Evolutionary conservation across 2,113 vertebrate genomes (phyloP), one percentile per base, ranked within the genome.

Genomic region (Boleophthalmus pectinirostris): DNA sequence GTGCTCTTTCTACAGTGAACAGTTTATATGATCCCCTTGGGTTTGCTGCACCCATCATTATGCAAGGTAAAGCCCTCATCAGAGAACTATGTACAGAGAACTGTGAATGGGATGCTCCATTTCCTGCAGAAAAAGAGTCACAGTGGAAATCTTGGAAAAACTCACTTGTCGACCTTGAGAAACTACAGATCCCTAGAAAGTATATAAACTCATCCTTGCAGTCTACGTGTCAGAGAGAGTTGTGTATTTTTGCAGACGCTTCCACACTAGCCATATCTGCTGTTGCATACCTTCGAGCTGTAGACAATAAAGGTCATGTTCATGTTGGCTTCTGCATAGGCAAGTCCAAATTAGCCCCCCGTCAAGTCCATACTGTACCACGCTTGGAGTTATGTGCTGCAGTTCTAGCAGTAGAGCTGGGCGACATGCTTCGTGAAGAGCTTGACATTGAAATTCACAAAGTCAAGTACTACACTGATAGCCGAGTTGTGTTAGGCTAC

Each of bases 391-490:
- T 53, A 23, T 68, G 66, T 13, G 45, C 66, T 51, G 46, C 66
- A 5, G 66, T 68, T 9, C 33, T 70, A 10, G 51, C 51, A 6
- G 51, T 53, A 53, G 51, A 53, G 51, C 51, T 53, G 51, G 51
- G 18, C 6, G 18, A 53, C 51, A 53, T 53, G 51, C 51, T 53
- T 20, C 20, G 12, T 10, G 20, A 25, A 0, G 68, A 70, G 21
- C 9, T 70, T 10, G 54, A 70, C 14, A 29, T 60, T 0, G 33
- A 58, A 24, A n/a, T 70, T 2, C 33, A 70, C 29, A 11, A 21
- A 23, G 54, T 70, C 7, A 66, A 20, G 35, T 66, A n/a, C 33
- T 56, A 54, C 54, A 43, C 68, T 10, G 68, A 70, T 5, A 60
- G 54, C 10, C 35, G 23, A 12, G n/a, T 43, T 20, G 63, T 45